Base-by-base conservation (phyloP, 2,797 vertebrate genomes). In the Pteropus rufus region DNA sequence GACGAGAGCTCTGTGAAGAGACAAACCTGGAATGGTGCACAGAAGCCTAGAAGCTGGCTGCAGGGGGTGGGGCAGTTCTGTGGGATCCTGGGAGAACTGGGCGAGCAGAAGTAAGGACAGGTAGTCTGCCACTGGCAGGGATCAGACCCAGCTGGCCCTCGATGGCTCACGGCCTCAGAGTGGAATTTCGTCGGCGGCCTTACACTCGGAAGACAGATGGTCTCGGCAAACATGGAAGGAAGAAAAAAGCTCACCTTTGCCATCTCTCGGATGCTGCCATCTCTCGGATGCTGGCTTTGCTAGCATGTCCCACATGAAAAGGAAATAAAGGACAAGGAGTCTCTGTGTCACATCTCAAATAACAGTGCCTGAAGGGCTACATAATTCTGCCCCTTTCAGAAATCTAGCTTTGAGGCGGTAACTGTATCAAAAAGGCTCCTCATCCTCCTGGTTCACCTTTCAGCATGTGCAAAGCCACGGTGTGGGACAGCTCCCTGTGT, bases 251-350 rank as follows among this genome's bases (percentile, higher is more conserved):
- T 65, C n/a, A 14, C 72, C 60, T 76, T n/a, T 12, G 26, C 10
- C 14, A 0, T 0, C 34, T 34, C 34, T 34, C 34, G 34, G 8
- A 62, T 26, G 72, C 81, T 54, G 92, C 60, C 21, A 34, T 44
- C 31, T n/a, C 11, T 36, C n/a, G 39, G 41, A n/a, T n/a, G 75
- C 64, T 26, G 36, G 65, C 67, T 93, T 91, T 52, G 67, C 58
- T 60, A 36, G 24, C 16, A 0, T 4, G 24, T 29, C 41, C 41
- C 2, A 0, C 16, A 4, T 46, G 77, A 70, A 39, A 58, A 56
- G 62, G 62, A 64, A 26, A 34, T 41, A 41, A n/a, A n/a, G 21
- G 75, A 39, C 36, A 19, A 21, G 62, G 54, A 21, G 36, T 39
- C 49, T 65, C 54, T 46, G 26, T 31, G 69, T 26, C 41, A 34